Evolutionary conservation across 2,888 invertebrate species (phyloP), one percentile per base, ranked within the genome.

Genomic region (Sesamia inferens): DNA sequence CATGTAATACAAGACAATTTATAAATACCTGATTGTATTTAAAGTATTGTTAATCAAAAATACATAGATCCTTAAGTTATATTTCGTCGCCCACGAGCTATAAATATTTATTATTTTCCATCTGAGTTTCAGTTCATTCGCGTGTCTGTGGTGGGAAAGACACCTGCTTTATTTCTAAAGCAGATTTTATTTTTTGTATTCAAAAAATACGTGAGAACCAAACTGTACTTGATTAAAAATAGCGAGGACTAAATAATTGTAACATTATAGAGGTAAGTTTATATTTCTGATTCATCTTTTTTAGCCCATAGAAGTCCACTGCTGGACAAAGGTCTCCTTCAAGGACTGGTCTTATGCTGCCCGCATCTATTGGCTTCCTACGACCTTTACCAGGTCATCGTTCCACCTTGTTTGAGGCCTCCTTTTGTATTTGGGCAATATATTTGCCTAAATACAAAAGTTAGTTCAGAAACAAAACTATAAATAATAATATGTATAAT

Each of bases 101-200:
- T 63, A 63, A 51, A 51, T 31, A 31, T 31, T 31, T 76, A 77
- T 47, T 47, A 47, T 47, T 47, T 47, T 47, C 5, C 44, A 13
- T 13, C 13, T 0, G 48, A 63, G 51, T 47, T 69, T 63, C 51
- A 0, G n/a, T 58, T 13, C 57, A 76, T 44, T 70, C 55, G 57
- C 5, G n/a, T 47, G 22, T 31, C 2, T 10, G 57, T 39, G n/a
- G 44, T 57, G 51, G 14, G 13, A 51, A 48, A 13, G 14, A n/a
- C 13, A 59, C 0, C 5, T 14, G 10, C 19, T 31, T 6, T 47
- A 24, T 24, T n/a, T 47, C 44, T 47, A 0, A 0, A 0, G 5
- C 44, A 47, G 44, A 13, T 14, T 14, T 5, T 13, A 0, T 10
- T 19, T 14, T 24, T 13, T 6, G 10, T 47, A 47, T 47, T 59